Evolutionary conservation across 2,113 vertebrate species (phyloP).

Genomic region (Pimephales promelas): DNA sequence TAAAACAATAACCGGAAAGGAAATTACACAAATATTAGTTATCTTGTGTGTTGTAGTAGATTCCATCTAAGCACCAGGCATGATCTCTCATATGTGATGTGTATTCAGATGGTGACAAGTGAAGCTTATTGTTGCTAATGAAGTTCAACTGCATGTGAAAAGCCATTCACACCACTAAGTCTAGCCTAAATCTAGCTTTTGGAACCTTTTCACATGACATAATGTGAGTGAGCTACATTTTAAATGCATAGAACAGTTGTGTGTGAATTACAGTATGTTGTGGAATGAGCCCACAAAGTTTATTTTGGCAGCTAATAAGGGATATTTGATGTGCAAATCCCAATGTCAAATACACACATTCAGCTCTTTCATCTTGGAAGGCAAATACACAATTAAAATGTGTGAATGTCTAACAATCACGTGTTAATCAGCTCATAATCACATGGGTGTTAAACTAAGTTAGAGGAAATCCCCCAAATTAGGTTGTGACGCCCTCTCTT

Average conservation of each 20-base stretch:
- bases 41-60: neutral
- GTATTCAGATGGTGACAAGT: conserved; percentile 39
- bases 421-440: conserved; percentile 72
- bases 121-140: conserved; percentile 57
- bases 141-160: conserved; percentile 46
- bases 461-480: conserved; percentile 28
- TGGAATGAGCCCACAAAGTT: conserved; percentile 65
- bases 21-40: neutral
- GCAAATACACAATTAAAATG: conserved; percentile 59
- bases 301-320: conserved; percentile 65
- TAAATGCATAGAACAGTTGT: conserved; percentile 69
- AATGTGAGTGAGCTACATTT: conserved; percentile 61
- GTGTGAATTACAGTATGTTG: conserved; percentile 63
- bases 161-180: conserved; percentile 67
- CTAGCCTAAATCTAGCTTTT: conserved; percentile 65
- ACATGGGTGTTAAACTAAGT: conserved; percentile 71
- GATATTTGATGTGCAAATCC: conserved; percentile 74
- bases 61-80: neutral
- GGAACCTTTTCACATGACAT: conserved; percentile 60
- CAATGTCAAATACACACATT: conserved; percentile 64
- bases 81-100: conserved; percentile 21
- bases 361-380: conserved; percentile 64
- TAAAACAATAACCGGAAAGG: neutral
- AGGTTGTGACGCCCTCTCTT: neutral
- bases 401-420: conserved; percentile 43